Conservation (phyloP, 1,140 invertebrate species). For the Caenorhabditis elegans region WBcel235 BX284606.5:3160001-3160500, state of each 20-base stretch:
- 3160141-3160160: conserved; percentile 12
- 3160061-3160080: background rate
- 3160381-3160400: conserved; percentile 1
- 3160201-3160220: background rate
- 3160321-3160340: too few relatives aligned
- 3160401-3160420: background rate
- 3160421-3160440: background rate
- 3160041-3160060: background rate
- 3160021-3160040: background rate
- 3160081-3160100: background rate
- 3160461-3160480: background rate
- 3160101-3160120: background rate
- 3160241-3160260: background rate
- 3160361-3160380: conserved; percentile 1
- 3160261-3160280: background rate
- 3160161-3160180: background rate
- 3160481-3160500: conserved; percentile 14
- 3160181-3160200: background rate
- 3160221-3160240: background rate
- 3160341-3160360: background rate
- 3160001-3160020: conserved; percentile 17
- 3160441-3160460: background rate
- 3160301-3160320: background rate
- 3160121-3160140: background rate
- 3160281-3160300: conserved; percentile 1